Conservation (phyloP, 2,113 vertebrate genomes). For the Phaethon lepturus region DNA sequence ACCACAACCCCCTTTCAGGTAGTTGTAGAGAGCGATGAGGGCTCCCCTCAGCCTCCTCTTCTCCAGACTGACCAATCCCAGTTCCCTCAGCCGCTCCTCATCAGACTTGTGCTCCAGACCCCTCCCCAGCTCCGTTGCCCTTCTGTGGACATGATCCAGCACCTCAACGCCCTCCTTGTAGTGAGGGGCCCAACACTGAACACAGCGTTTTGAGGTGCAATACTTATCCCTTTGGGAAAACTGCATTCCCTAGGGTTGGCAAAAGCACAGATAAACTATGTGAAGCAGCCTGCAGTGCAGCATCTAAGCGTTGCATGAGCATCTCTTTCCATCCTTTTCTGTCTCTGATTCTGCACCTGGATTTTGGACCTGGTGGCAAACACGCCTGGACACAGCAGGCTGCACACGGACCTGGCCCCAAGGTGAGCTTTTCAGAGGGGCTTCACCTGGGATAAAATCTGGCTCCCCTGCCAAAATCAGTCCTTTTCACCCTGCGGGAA, state of each 20-base stretch:
- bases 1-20: no score
- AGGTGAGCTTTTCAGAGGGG: not conserved
- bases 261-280: not conserved
- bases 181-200: no score
- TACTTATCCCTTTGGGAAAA: not conserved
- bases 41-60: no score
- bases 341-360: not conserved
- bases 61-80: no score
- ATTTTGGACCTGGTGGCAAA: not conserved
- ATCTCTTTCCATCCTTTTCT: not conserved
- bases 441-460: not conserved
- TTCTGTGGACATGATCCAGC: no score
- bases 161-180: no score
- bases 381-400: not conserved
- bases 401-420: not conserved
- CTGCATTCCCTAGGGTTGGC: not conserved
- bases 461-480: accelerated
- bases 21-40: no score
- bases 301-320: no score
- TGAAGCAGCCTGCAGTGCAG: not conserved
- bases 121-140: no score
- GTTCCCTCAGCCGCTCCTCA: no score
- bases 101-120: no score
- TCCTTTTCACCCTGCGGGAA: not conserved
- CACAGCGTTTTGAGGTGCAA: no score